Conservation (phyloP, 2,888 invertebrate species). For the Nezara viridula region DNA sequence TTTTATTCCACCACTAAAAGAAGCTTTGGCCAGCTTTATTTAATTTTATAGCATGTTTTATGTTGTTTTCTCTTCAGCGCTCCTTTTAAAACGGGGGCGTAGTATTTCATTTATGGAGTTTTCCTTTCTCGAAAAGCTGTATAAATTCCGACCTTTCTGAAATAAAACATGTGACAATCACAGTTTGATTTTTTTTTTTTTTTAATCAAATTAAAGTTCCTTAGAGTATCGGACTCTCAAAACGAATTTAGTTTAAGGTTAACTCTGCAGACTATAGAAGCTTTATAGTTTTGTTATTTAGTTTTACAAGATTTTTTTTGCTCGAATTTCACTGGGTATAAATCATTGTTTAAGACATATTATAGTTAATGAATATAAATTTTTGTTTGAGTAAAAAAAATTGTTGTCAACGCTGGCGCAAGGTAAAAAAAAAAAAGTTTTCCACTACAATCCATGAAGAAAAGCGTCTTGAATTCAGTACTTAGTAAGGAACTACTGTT, state of each 20-base stretch:
- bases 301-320: too few relatives aligned
- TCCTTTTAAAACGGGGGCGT: conserved; percentile 1
- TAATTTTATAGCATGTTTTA: conserved; percentile 52
- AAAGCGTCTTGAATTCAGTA: too few relatives aligned
- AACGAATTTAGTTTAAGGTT: background rate
- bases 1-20: conserved; percentile 54
- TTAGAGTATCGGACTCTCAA: background rate
- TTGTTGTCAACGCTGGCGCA: too few relatives aligned
- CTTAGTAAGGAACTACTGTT: too few relatives aligned
- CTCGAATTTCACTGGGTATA: background rate
- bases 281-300: too few relatives aligned
- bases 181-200: background rate
- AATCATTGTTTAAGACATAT: background rate
- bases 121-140: background rate
- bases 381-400: too few relatives aligned
- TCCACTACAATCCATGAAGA: too few relatives aligned
- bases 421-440: too few relatives aligned
- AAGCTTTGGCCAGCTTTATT: conserved; percentile 53
- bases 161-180: conserved; percentile 4
- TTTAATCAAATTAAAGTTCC: background rate
- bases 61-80: conserved; percentile 41
- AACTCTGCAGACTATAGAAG: background rate
- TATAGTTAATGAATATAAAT: too few relatives aligned
- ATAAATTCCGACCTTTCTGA: background rate
- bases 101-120: background rate